Base-by-base conservation (phyloP, 2,797 vertebrate species). In the Rhodeus uyekii region DNA sequence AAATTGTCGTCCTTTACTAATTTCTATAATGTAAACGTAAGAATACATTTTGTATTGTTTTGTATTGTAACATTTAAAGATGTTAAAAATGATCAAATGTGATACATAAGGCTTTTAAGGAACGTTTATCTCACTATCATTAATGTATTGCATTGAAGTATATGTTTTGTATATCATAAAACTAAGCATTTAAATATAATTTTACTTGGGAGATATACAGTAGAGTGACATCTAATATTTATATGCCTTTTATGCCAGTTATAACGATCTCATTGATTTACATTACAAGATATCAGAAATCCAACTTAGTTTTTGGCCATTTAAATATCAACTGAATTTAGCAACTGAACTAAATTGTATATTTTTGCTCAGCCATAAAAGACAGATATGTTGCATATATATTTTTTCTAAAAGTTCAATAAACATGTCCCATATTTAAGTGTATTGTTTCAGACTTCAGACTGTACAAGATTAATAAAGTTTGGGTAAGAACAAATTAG, bases 401-500 rank as follows among this genome's bases (percentile, higher is more conserved):
- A 27, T 14, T 58, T 60, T 27, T 12, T 1, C 55, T 60, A 60
- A 60, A 60, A 14, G 13, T 29, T 60, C 5, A 29, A 60, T 60
- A 60, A 85, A 81, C 69, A 75, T 80, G 79, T 85, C 74, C 80
- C 24, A 34, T 63, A 63, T 34, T 53, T 29, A 60, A 82, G 27
- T 61, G 13, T 44, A 32, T 71, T 60, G 13, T 53, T 19, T 73
- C 60, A 61, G 7, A 3, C 8, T 8, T 36, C 60, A 63, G 18
- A 10, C 18, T 36, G 29, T 27, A 60, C 12, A 60, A 5, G 27
- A 27, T 36, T 87, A 89, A 89, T 87, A 79, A 86, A 50, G 42
- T 83, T 50, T 76, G 76, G 69, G 78, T 67, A 76, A 87, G 58
- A 64, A 87, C 85, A 91, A 90, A 92, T 92, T 89, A 88, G 82